Evolutionary conservation across 30 jellyfish, hydroid and myxozoan species (phyloP).

Genomic region (Mastigias papua): DNA sequence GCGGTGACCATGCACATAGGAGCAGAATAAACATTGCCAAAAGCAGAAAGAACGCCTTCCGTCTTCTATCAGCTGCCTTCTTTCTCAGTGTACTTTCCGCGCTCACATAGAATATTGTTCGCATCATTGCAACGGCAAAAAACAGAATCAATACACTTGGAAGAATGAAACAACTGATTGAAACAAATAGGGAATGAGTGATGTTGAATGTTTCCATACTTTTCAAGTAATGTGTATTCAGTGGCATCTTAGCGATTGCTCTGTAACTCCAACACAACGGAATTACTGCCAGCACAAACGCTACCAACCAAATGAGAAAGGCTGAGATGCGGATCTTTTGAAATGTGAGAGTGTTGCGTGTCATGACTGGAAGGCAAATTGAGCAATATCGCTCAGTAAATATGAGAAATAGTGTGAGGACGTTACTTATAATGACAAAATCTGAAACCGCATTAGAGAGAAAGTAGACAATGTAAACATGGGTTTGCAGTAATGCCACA

Average conservation of each 20-base stretch:
- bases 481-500: not conserved
- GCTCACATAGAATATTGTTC: slow-evolving; percentile 27
- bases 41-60: slow-evolving; percentile 48
- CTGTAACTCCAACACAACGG: slow-evolving; percentile 45
- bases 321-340: slow-evolving; percentile 17
- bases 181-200: slow-evolving; percentile 35
- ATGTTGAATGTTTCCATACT: slow-evolving; percentile 12
- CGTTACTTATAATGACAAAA: slow-evolving; percentile 31
- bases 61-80: slow-evolving; percentile 34
- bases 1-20: slow-evolving; percentile 58
- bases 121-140: slow-evolving; percentile 27
- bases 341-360: slow-evolving; percentile 11
- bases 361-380: slow-evolving; percentile 40
- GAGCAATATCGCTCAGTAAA: slow-evolving; percentile 46
- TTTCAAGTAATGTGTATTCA: not conserved
- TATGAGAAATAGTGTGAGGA: slow-evolving; percentile 42
- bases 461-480: slow-evolving; percentile 1
- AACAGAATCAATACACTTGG: slow-evolving; percentile 40
- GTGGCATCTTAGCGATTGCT: slow-evolving; percentile 4
- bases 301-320: slow-evolving; percentile 10
- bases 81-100: slow-evolving; percentile 27
- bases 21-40: slow-evolving; percentile 48
- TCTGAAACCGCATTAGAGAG: slow-evolving; percentile 35
- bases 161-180: slow-evolving; percentile 35
- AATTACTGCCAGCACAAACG: slow-evolving; percentile 14